Evolutionary conservation across 2,888 invertebrate species (phyloP), one percentile per base, ranked within the genome.

Genomic region (Thereva nobilitata): DNA sequence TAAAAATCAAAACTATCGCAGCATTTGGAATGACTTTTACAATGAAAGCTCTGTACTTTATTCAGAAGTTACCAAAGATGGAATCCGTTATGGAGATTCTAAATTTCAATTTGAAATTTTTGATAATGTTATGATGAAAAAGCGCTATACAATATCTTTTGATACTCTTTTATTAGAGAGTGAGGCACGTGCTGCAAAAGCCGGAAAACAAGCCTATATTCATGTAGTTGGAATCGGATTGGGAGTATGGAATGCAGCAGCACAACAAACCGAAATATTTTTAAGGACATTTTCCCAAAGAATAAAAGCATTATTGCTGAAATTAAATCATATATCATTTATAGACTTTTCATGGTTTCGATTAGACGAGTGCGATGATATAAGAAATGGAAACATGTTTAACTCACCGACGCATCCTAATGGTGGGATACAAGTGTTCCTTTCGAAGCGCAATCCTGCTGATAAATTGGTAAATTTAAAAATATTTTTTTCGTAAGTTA

Each of bases 201-300:
- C 76, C 4, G 82, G 78, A 35, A 86, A 82, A 44, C 78, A 80
- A 5, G 89, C 87, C 0, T 89, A 83, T 72, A 72, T 89, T 0
- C 88, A 89, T 76, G 82, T 89, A 6, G 85, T 89, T 41, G 89
- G 89, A 8, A 84, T 86, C 50, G 87, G 87, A 53, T 76, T 87
- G 9, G 89, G 89, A 0, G 87, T 88, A 0, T 89, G 89, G 89
- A 84, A 78, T 74, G 80, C 85, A 47, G 84, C 86, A 0, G 73
- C 77, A 0, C 87, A 88, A 67, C 89, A 89, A 74, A 82, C 83
- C 7, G 82, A 86, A 71, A 83, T 88, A 45, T 89, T 87, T 72
- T 76, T 89, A 4, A 82, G 88, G 49, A 84, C 87, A 0, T 88
- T 88, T 71, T 79, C 85, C n/a, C 84, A 87, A 64, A 82, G 89